Percentiles rank a stretch among this genome's conserved stretches.
phyloP scores from a whole-genome alignment of 2,797 vertebrate species.

The Rhinatrema bivittatum region DNA sequence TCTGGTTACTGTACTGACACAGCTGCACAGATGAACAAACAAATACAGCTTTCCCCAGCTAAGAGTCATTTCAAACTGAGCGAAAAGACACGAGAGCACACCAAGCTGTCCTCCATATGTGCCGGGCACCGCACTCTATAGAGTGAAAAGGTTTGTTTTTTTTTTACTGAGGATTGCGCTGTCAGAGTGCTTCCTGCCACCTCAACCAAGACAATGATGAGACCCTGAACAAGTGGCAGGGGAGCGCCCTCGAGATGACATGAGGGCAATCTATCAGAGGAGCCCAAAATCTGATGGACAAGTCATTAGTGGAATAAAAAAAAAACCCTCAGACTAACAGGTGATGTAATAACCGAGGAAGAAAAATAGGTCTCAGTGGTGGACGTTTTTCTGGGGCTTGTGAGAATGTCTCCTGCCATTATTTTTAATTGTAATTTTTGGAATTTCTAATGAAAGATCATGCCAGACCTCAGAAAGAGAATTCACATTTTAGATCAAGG shows the following conservation, averaged over 20 bases:
- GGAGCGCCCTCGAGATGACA: no score
- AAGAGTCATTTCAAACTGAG: constrained; percentile 28
- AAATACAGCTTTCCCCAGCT: constrained; percentile 22
- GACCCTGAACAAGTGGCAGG: no score
- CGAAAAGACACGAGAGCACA: constrained; percentile 11
- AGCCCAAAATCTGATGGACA: constrained; percentile 10
- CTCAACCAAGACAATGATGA: constrained; percentile 35
- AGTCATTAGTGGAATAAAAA: no score
- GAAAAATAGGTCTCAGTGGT: constrained; percentile 18
- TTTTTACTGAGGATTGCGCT: constrained; percentile 31
- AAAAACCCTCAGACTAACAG: constrained; percentile 21
- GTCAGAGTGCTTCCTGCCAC: constrained; percentile 32
- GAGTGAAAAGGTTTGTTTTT: no score
- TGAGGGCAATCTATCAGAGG: constrained; percentile 23
- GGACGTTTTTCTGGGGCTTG: constrained; percentile 16
- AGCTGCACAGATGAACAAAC: constrained; percentile 14
- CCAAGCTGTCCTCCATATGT: constrained; percentile 22
- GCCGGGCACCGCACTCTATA: no score
- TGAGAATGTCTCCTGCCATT: constrained; percentile 10
- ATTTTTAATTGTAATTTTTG: constrained; percentile 14
- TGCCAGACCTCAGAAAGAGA: constrained; percentile 9
- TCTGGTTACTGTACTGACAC: constrained; percentile 21
- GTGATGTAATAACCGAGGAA: constrained; percentile 29
- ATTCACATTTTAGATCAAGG: no score
- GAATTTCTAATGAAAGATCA: constrained; percentile 1